Evolutionary conservation across 92 coral and sea anemone genomes (phyloP).

Genomic region (Virgularia gustaviana): DNA sequence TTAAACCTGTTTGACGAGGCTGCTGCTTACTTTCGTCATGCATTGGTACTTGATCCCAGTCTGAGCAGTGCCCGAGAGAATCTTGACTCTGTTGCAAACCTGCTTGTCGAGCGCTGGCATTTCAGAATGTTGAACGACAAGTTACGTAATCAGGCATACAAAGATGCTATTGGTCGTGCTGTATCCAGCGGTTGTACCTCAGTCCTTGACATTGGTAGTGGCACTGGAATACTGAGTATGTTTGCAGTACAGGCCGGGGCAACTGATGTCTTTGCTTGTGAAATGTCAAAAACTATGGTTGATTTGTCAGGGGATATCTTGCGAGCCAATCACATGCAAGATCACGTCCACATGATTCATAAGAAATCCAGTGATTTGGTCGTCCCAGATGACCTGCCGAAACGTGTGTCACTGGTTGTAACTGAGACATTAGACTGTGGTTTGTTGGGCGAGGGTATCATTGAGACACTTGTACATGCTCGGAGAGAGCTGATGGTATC

Average conservation of each 20-base stretch:
- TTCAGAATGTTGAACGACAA: slow-evolving; percentile 93
- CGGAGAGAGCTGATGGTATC: slow-evolving; percentile 52
- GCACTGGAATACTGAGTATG: slow-evolving; percentile 93
- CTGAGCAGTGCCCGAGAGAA: slow-evolving; percentile 68
- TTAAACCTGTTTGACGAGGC: slow-evolving; percentile 85
- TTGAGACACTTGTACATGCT: slow-evolving; percentile 81
- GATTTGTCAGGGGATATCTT: slow-evolving; percentile 81
- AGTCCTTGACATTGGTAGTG: slow-evolving; percentile 94
- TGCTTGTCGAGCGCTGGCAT: slow-evolving; percentile 96
- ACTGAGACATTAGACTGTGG: slow-evolving; percentile 98
- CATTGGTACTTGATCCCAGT: slow-evolving; percentile 61
- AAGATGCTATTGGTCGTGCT: slow-evolving; percentile 69
- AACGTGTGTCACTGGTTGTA: slow-evolving; percentile 59
- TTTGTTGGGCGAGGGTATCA: slow-evolving; percentile 89
- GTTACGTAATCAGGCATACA: slow-evolving; percentile 78
- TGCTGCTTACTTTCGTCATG: slow-evolving; percentile 72
- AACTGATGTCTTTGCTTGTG: slow-evolving; percentile 84
- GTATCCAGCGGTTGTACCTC: slow-evolving; percentile 58
- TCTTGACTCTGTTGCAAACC: slow-evolving; percentile 77
- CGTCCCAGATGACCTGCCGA: slow-evolving; percentile 70
- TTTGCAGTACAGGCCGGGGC: slow-evolving; percentile 92
- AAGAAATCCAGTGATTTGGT: slow-evolving; percentile 81
- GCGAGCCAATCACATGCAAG: slow-evolving; percentile 72
- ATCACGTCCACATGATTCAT: slow-evolving; percentile 61
- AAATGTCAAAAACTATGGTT: slow-evolving; percentile 94